A percentile compares a stretch with the other conserved stretches of the same genome.
Evolutionary conservation across 2,888 invertebrate genomes (phyloP).

Genomic region (Adelphocoris suturalis): DNA sequence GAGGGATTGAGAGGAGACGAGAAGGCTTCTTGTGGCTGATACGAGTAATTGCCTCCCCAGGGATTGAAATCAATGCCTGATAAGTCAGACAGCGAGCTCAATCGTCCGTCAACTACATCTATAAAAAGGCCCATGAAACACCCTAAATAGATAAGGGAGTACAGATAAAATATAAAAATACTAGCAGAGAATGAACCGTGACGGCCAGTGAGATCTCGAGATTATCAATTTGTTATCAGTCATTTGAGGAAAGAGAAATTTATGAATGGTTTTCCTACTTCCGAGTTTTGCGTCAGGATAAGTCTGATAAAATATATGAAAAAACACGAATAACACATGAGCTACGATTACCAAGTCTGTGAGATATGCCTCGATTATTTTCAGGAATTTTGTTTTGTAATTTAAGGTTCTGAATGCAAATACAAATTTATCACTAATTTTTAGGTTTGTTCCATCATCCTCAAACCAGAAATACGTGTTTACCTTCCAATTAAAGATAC

Average conservation of each 20-base stretch:
- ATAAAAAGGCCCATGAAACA: constrained; percentile 51
- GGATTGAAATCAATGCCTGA: constrained; percentile 70
- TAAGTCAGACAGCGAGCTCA: constrained; percentile 64
- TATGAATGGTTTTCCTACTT: neutral
- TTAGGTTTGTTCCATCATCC: too few species aligned
- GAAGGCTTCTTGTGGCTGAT: constrained; percentile 34
- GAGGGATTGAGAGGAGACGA: constrained; percentile 23
- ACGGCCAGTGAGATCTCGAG: neutral
- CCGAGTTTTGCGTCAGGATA: too few species aligned
- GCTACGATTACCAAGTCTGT: too few species aligned
- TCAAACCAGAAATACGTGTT: too few species aligned
- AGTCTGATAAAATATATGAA: too few species aligned
- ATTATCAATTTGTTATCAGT: neutral
- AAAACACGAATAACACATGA: too few species aligned
- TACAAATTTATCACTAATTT: too few species aligned
- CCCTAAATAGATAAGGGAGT: constrained; percentile 10
- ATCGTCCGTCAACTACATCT: constrained; percentile 53
- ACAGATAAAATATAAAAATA: constrained; percentile 33
- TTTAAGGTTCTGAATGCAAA: too few species aligned
- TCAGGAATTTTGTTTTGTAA: too few species aligned
- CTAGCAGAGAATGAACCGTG: neutral
- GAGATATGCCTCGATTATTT: too few species aligned
- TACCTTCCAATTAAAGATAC: too few species aligned
- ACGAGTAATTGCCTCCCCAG: constrained; percentile 50
- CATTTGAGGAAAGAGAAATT: neutral